A percentile compares a stretch with the other conserved stretches of the same genome.
Conservation (phyloP, 2,113 vertebrate genomes). For the Rhynchopsitta pachyrhyncha region DNA sequence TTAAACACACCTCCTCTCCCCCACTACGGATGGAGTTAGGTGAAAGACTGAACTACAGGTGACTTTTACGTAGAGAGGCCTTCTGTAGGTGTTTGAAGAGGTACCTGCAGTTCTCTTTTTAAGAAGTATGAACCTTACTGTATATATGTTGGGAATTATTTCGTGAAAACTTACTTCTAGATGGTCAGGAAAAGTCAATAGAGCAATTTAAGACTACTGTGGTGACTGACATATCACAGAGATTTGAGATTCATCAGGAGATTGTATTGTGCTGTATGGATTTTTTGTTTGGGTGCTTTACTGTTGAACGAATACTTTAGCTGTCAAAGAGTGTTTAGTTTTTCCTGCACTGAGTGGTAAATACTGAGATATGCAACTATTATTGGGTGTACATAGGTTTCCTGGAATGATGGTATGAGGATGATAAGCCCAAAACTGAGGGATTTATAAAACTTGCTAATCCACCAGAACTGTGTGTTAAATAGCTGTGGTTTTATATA, state of each 20-base stretch:
- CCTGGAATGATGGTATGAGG: background rate
- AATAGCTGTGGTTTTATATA: background rate
- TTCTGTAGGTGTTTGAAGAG: background rate
- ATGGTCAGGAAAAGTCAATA: background rate
- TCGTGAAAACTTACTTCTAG: background rate
- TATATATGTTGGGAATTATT: background rate
- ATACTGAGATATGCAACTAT: rapidly evolving
- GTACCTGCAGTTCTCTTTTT: background rate
- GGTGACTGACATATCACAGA: background rate
- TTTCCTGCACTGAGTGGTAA: background rate
- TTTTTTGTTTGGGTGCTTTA: background rate
- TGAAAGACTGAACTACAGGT: background rate
- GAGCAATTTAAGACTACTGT: background rate
- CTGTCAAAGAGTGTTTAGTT: background rate
- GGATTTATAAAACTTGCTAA: background rate
- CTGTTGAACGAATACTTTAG: background rate
- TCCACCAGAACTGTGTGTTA: background rate
- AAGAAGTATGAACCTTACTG: background rate
- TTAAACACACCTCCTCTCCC: background rate
- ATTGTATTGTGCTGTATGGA: background rate
- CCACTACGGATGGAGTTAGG: background rate
- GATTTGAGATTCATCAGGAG: background rate
- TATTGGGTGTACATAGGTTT: background rate
- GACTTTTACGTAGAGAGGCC: background rate
- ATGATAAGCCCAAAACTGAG: background rate